These are phyloP conservation scores for Alethe castanea DNA, from an alignment of 2,113 vertebrate species.

Conservation along the genomic window DNA sequence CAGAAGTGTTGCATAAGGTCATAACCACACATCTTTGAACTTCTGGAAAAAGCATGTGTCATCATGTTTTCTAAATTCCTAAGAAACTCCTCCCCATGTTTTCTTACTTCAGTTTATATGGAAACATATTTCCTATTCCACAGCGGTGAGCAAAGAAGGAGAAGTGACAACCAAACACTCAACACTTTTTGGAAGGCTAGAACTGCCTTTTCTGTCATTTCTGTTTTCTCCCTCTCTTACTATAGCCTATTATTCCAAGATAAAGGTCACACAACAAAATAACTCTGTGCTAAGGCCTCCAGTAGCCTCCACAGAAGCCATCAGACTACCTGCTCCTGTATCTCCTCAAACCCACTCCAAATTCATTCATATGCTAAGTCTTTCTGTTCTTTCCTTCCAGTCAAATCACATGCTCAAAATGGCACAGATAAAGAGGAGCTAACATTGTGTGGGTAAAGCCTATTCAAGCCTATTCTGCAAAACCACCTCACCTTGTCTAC, in stretches of 20 bases:
- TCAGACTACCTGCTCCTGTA: not conserved
- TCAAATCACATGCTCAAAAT: not conserved
- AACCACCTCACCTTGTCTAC: not conserved
- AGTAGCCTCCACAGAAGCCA: not conserved
- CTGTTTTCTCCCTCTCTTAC: not conserved
- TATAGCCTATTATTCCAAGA: not conserved
- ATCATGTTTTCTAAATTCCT: not conserved
- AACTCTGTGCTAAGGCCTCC: not conserved
- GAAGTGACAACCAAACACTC: not conserved
- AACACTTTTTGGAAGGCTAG: not conserved
- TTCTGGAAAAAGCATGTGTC: not conserved
- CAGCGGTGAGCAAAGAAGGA: not conserved
- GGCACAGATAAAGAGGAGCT: not conserved
- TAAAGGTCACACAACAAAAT: not conserved
- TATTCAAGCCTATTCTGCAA: not conserved
- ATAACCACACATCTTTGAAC: fast-evolving
- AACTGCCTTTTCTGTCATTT: not conserved
- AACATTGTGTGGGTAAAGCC: not conserved
- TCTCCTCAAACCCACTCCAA: not conserved
- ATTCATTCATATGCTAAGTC: not conserved
- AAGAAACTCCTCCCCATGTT: not conserved
- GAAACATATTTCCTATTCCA: not conserved
- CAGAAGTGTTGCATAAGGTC: not conserved
- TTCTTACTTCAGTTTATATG: not conserved
- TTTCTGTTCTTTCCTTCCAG: not conserved